Base-by-base conservation (phyloP, 2,888 invertebrate genomes). In the Drosophila sordidapex region DNA sequence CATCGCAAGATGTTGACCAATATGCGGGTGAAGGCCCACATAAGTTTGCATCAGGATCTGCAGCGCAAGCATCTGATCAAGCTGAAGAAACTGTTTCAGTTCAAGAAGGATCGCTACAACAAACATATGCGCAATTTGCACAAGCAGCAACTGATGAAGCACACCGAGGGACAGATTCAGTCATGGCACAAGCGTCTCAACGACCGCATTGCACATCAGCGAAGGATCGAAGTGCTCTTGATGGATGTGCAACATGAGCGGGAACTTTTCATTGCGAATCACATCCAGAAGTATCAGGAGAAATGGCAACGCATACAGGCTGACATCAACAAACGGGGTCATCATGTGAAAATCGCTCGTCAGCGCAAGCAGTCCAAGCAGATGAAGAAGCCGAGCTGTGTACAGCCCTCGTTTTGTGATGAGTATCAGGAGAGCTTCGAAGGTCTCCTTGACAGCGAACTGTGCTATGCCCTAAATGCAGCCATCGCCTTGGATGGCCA, bases 61-160 rank as follows among this genome's bases (percentile, higher is more conserved):
- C 84, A 90, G 66, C 84, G 91, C 7, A 92, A 92, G 33, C 83
- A 90, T 15, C 57, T 93, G 13, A 93, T 93, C 35, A 87, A 85
- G n/a, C 64, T 92, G 5, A 93, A 93, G 74, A 93, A 92, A 64
- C 70, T 88, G 18, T 86, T 90, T 35, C 91, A 91, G 59, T 90
- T 90, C 29, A 92, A 92, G 46, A 89, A 88, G 54, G 91, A 91
- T 38, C 87, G 92, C 4, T 75, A 90, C 4, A 83, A 90, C n/a
- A 90, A 79, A 53, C 90, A 91, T 36, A 67, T 90, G 51, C 80
- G 80, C 4, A 58, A 63, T 1, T 48, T 90, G 36, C 49, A 70
- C 0, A 87, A 87, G 11, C 79, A 75, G 21, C 82, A 82, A 0
- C 1, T 62, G 10, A 35, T 54, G 4, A 71, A 83, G 13, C 67